Conservation (phyloP, 2,113 vertebrate species). For the Rafetus swinhoei region DNA sequence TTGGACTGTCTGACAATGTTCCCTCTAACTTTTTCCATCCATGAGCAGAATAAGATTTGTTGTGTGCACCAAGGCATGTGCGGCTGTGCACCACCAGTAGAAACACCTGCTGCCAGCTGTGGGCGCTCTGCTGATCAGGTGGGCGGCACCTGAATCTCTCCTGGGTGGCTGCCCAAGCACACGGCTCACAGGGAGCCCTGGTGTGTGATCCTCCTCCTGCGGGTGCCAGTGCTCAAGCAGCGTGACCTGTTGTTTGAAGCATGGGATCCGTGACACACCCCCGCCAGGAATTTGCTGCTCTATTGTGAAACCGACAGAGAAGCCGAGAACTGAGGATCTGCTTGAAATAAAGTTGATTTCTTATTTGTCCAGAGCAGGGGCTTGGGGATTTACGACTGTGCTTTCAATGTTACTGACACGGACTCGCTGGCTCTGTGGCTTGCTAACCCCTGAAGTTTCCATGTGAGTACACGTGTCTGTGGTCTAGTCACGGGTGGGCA, state of each 20-base stretch:
- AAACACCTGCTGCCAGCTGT: too few species aligned
- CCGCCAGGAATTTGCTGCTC: background rate
- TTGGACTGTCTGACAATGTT: background rate
- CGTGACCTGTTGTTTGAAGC: background rate
- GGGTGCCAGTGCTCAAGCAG: background rate
- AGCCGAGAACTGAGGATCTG: background rate
- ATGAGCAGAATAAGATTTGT: too few species aligned
- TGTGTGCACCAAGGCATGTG: too few species aligned
- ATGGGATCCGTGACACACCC: accelerated
- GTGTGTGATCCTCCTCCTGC: background rate
- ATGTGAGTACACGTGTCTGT: too few species aligned
- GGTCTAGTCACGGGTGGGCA: too few species aligned
- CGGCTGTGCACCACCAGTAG: too few species aligned
- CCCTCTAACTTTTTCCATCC: too few species aligned
- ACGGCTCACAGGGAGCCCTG: too few species aligned
- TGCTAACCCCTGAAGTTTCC: background rate
- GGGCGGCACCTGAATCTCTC: too few species aligned
- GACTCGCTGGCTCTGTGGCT: background rate
- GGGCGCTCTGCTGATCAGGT: too few species aligned
- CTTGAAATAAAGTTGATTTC: background rate
- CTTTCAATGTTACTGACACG: background rate
- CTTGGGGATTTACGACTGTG: background rate
- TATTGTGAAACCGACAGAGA: background rate
- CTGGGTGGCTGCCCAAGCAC: too few species aligned
- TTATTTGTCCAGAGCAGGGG: background rate